Conservation (phyloP, 1,140 invertebrate species). For the Drosophila aff. region DNA sequence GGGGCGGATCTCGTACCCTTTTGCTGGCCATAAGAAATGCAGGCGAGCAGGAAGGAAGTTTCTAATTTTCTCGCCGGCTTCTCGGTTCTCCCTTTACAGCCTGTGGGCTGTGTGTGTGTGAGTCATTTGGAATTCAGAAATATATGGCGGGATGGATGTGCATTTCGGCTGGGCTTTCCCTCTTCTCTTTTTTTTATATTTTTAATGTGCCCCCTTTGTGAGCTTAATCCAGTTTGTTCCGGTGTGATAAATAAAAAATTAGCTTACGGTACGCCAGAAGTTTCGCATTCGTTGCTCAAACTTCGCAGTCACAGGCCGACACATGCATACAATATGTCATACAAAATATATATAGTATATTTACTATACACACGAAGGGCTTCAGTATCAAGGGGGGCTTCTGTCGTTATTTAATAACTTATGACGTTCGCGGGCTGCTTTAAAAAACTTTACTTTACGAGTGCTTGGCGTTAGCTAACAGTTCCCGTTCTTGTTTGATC, state of each 20-base stretch:
- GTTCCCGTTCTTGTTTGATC: slow-evolving; percentile 1
- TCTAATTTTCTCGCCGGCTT: slow-evolving; percentile 37
- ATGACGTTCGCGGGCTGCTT: slow-evolving; percentile 19
- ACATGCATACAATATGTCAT: slow-evolving; percentile 34
- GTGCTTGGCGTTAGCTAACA: not conserved
- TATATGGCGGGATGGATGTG: slow-evolving; percentile 24
- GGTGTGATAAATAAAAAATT: slow-evolving; percentile 72
- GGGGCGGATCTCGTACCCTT: slow-evolving; percentile 37
- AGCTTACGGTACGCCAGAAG: slow-evolving; percentile 29
- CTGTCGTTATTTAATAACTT: slow-evolving; percentile 39
- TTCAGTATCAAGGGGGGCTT: not conserved
- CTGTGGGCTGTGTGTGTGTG: not conserved
- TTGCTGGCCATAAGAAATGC: slow-evolving; percentile 50
- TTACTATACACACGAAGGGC: not conserved
- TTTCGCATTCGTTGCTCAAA: slow-evolving; percentile 70
- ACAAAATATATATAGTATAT: slow-evolving; percentile 25
- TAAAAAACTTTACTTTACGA: slow-evolving; percentile 28
- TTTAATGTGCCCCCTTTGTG: slow-evolving; percentile 34
- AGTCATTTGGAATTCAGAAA: slow-evolving; percentile 40
- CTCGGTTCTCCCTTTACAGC: slow-evolving; percentile 12
- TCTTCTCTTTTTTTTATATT: not conserved
- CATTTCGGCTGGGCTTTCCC: slow-evolving; percentile 19
- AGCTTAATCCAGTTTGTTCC: slow-evolving; percentile 52
- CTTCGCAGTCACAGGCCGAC: slow-evolving; percentile 28
- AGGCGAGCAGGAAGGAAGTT: slow-evolving; percentile 46